Conservation (phyloP, 2,888 invertebrate species). For the Polydrusus cervinus region DNA sequence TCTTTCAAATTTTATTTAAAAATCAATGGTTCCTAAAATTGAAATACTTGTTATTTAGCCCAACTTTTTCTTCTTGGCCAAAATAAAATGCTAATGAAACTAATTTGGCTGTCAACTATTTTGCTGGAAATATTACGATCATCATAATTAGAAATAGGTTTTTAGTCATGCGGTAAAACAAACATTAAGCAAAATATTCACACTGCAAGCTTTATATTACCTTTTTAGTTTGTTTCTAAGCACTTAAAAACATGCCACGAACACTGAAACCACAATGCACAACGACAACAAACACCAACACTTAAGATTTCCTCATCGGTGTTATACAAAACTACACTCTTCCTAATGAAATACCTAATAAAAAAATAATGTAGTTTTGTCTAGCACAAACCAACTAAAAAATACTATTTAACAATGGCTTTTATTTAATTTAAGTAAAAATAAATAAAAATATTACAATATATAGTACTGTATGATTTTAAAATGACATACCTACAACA, state of each 20-base stretch:
- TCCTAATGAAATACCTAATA: no score
- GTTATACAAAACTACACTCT: no score
- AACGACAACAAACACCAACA: not conserved
- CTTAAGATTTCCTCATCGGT: not conserved
- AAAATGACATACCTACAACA: not conserved
- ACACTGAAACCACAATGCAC: not conserved
- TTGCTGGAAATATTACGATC: no score
- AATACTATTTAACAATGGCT: not conserved
- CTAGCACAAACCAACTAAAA: not conserved
- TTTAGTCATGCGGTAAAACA: not conserved
- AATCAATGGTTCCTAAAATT: no score
- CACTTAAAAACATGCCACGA: not conserved
- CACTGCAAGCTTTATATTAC: not conserved
- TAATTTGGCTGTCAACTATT: no score
- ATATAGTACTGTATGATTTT: slow-evolving; percentile 1
- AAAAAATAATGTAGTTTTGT: no score
- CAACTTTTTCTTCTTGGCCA: no score
- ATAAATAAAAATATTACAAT: not conserved
- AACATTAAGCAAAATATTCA: not conserved
- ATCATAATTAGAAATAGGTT: not conserved
- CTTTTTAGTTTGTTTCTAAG: not conserved
- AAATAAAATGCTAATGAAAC: no score
- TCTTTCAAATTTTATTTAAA: no score
- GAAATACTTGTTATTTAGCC: no score
- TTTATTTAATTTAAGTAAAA: not conserved